phyloP scores from a whole-genome alignment of 2,888 invertebrate species.

The Asteroscopus sphinx region DNA sequence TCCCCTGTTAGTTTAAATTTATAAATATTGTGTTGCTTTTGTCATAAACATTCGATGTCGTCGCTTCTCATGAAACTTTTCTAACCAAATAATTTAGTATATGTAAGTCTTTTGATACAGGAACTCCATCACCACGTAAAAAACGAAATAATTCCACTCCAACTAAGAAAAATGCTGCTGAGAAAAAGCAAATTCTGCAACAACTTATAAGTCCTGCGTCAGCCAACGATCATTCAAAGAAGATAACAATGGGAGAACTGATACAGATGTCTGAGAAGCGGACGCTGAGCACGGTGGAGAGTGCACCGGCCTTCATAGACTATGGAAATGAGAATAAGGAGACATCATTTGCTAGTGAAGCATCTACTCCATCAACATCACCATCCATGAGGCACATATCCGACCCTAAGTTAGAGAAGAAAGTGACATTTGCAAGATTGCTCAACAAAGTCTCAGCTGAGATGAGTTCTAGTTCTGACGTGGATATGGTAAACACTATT shows the following conservation, averaged over 20 bases:
- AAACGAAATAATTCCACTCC: conserved; percentile 95
- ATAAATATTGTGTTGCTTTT: conserved; percentile 73
- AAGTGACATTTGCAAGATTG: conserved; percentile 93
- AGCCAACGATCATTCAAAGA: conserved; percentile 90
- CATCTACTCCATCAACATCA: conserved; percentile 87
- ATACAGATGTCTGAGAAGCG: conserved; percentile 93
- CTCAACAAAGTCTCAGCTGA: conserved; percentile 94
- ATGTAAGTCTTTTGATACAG: conserved; percentile 80
- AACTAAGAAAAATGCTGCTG: conserved; percentile 93
- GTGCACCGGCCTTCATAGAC: conserved; percentile 85
- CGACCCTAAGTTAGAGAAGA: conserved; percentile 93
- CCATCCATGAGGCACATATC: conserved; percentile 89
- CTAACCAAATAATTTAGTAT: conserved; percentile 42
- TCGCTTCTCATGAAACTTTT: conserved; percentile 70
- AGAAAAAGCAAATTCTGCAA: conserved; percentile 94
- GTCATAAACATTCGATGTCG: conserved; percentile 77
- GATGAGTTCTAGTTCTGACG: conserved; percentile 93
- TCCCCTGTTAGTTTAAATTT: conserved; percentile 59
- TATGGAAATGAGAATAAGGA: conserved; percentile 89
- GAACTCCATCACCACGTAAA: conserved; percentile 94
- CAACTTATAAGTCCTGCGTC: conserved; percentile 93
- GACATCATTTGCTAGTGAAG: conserved; percentile 90
- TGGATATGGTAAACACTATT: conserved; percentile 90
- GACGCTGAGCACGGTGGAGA: conserved; percentile 83
- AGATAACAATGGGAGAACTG: conserved; percentile 93